Evolutionary conservation across 37 sponge, comb jelly and placozoan genomes (phyloP).

Genomic region (Theonella swinhoei): DNA sequence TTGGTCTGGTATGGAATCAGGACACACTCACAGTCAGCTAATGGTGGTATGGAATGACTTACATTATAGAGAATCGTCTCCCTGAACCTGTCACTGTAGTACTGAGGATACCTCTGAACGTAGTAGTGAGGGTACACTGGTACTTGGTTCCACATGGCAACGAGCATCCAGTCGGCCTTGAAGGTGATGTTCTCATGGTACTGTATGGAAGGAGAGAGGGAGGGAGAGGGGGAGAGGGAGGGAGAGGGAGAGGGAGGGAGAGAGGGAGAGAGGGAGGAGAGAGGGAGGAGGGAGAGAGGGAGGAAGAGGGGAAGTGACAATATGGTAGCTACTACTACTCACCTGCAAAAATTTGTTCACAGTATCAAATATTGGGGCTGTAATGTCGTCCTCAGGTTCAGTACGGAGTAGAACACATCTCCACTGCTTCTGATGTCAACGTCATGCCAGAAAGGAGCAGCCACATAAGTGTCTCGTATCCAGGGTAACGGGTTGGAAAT

Average conservation of each 20-base stretch:
- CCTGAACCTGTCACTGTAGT: not conserved
- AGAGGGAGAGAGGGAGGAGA: no score
- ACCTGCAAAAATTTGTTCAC: no score
- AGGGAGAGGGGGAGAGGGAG: no score
- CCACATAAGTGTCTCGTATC: not conserved
- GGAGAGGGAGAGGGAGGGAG: no score
- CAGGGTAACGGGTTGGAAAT: not conserved
- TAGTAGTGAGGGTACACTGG: slow-evolving; percentile 46
- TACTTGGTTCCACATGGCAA: slow-evolving; percentile 20
- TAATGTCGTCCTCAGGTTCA: no score
- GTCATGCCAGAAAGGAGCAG: not conserved
- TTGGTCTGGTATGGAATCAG: not conserved
- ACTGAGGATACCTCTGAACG: not conserved
- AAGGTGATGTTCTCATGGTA: not conserved
- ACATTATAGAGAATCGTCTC: not conserved
- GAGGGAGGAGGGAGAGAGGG: no score
- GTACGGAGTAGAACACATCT: not conserved
- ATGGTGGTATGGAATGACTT: not conserved
- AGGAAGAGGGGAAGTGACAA: no score
- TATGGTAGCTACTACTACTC: no score
- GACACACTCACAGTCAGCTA: not conserved
- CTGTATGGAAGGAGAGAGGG: no score
- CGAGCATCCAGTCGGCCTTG: slow-evolving; percentile 15
- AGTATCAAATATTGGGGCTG: no score
- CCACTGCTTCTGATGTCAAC: not conserved